A percentile compares a stretch with the other conserved stretches of the same genome.
These are phyloP conservation scores for Hydrophis major DNA, from an alignment of 2,797 vertebrate genomes.

Conservation along the genomic window DNA sequence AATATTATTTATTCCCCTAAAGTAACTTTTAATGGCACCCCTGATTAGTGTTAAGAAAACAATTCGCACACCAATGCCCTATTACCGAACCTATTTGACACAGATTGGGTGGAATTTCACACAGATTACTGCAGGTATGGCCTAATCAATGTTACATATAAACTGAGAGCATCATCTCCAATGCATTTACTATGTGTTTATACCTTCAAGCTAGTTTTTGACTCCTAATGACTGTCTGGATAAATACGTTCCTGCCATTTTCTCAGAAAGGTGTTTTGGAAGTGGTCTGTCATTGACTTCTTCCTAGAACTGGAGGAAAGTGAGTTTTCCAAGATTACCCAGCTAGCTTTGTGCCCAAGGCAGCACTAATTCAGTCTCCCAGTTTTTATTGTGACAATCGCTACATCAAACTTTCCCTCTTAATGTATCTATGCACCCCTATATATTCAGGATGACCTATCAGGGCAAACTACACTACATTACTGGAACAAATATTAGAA, in stretches of 20 bases:
- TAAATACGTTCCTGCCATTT: not conserved
- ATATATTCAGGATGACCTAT: not conserved
- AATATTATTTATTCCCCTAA: not conserved
- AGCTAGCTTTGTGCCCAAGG: not conserved
- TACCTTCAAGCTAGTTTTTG: not conserved
- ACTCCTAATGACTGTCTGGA: not conserved
- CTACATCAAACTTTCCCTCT: not conserved
- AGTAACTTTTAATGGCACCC: not conserved
- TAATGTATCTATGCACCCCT: not conserved
- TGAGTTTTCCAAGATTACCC: not conserved
- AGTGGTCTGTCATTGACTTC: not conserved
- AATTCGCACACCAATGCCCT: not conserved
- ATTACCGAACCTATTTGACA: not conserved
- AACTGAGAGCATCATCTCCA: not conserved
- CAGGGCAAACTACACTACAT: not conserved
- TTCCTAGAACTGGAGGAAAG: not conserved
- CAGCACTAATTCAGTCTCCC: not conserved
- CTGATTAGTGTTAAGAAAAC: not conserved
- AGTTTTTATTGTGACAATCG: not conserved
- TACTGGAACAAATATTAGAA: not conserved
- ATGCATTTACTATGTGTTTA: not conserved
- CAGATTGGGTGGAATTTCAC: not conserved
- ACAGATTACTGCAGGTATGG: not conserved
- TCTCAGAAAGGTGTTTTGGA: not conserved
- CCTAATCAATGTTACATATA: not conserved